A percentile compares a stretch with the other conserved stretches of the same genome.
phyloP scores from a whole-genome alignment of 2,888 invertebrate genomes.

The Hirtodrosophila alboralis region DNA sequence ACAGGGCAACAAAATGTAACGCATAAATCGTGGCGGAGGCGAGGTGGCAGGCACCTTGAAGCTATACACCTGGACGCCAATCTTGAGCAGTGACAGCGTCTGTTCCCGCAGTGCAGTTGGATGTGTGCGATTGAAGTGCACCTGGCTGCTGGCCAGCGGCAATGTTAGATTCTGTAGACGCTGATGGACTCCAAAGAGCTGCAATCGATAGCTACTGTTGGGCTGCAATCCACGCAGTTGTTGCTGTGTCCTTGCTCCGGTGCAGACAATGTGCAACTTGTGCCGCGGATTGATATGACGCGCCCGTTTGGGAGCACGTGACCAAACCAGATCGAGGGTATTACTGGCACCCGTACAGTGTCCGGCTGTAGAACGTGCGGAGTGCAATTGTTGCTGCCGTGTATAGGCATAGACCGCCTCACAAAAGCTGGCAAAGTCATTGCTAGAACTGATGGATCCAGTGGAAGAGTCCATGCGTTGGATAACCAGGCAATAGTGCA shows the following conservation, averaged over 20 bases:
- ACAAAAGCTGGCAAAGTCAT: slow-evolving; percentile 66
- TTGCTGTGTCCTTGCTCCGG: slow-evolving; percentile 82
- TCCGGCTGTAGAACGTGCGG: slow-evolving; percentile 5
- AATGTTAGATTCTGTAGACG: slow-evolving; percentile 82
- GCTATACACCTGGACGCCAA: slow-evolving; percentile 86
- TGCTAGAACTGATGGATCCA: slow-evolving; percentile 23
- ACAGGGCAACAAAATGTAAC: slow-evolving; percentile 86
- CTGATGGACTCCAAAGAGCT: slow-evolving; percentile 83
- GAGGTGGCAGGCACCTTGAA: slow-evolving; percentile 85
- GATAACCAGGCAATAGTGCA: slow-evolving; percentile 83
- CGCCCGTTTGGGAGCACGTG: slow-evolving; percentile 74
- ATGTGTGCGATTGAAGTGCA: slow-evolving; percentile 83
- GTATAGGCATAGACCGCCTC: slow-evolving; percentile 62
- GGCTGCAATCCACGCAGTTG: slow-evolving; percentile 78
- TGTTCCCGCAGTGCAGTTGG: slow-evolving; percentile 84
- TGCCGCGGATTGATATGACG: slow-evolving; percentile 72
- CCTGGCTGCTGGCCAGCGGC: slow-evolving; percentile 75
- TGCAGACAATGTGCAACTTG: slow-evolving; percentile 79
- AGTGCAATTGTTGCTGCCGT: slow-evolving; percentile 34
- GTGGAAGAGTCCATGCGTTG: slow-evolving; percentile 63
- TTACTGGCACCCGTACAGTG: slow-evolving; percentile 52
- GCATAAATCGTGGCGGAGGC: slow-evolving; percentile 54
- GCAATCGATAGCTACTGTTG: slow-evolving; percentile 81
- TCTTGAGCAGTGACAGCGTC: slow-evolving; percentile 84
- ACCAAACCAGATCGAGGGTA: slow-evolving; percentile 78